A percentile compares a stretch with the other conserved stretches of the same genome.
Conservation (phyloP, 2,888 invertebrate genomes). For the Glaucopsyche alexis region DNA sequence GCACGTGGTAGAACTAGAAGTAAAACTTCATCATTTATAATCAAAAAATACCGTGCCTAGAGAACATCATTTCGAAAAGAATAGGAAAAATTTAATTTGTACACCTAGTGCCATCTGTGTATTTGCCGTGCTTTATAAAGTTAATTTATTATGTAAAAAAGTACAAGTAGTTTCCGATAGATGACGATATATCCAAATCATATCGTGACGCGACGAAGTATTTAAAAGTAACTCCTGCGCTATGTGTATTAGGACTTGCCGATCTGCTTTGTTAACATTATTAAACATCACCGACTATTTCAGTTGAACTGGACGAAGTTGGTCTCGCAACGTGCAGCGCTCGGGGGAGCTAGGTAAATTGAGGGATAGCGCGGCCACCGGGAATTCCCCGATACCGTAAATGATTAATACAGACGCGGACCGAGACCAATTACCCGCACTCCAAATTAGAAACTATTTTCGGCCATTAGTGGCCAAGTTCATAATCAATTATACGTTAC, state of each 20-base stretch:
- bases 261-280: neutral
- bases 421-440: conserved; percentile 74
- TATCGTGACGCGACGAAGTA: neutral
- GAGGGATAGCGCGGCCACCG: conserved; percentile 54
- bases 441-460: conserved; percentile 79
- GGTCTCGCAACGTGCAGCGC: conserved; percentile 1
- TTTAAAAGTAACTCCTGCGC: neutral
- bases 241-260: no score
- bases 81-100: no score
- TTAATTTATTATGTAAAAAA: no score
- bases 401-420: conserved; percentile 70
- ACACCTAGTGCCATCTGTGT: no score
- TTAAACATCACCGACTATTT: conserved; percentile 7
- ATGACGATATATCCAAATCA: no score
- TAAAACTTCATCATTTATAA: no score
- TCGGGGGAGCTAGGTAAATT: conserved; percentile 45
- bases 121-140: no score
- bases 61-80: no score
- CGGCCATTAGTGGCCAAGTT: conserved; percentile 77
- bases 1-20: no score
- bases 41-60: no score
- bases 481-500: conserved; percentile 79
- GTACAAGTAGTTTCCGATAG: no score
- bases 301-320: conserved; percentile 15
- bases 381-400: conserved; percentile 54